Conservation (phyloP, 2,888 invertebrate genomes). For the Catocala fraxini region DNA sequence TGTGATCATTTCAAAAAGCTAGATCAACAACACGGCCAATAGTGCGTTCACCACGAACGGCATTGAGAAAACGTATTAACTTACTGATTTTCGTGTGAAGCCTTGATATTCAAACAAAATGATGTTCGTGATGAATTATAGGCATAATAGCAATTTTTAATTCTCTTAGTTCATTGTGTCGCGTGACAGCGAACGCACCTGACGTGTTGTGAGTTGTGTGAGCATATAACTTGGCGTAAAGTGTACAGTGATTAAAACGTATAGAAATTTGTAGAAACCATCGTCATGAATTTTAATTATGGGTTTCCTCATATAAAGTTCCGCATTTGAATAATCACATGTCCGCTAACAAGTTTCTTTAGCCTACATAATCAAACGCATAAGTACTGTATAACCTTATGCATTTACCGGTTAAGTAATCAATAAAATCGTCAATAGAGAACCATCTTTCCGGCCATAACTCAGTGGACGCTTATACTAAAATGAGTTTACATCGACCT, state of each 20-base stretch:
- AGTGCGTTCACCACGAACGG: background rate
- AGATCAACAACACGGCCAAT: background rate
- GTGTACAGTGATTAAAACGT: too few species aligned
- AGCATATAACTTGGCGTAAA: too few species aligned
- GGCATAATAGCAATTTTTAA: background rate
- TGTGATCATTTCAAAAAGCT: background rate
- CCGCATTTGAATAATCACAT: slow-evolving; percentile 27
- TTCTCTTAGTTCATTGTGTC: slow-evolving; percentile 1
- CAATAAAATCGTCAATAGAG: slow-evolving; percentile 22
- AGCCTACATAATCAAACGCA: slow-evolving; percentile 18
- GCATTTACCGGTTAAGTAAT: slow-evolving; percentile 29
- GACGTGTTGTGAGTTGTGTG: slow-evolving; percentile 1
- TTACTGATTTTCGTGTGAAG: background rate
- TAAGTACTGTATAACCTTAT: slow-evolving; percentile 13
- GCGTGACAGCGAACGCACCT: background rate
- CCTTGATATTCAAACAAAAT: slow-evolving; percentile 20
- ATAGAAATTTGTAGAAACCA: too few species aligned
- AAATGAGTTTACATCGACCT: slow-evolving; percentile 9
- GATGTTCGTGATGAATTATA: background rate
- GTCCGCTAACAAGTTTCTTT: slow-evolving; percentile 32
- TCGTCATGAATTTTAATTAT: slow-evolving; percentile 3
- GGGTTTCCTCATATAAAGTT: slow-evolving; percentile 18
- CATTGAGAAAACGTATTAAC: background rate
- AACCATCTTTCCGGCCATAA: slow-evolving; percentile 30
- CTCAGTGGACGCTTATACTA: slow-evolving; percentile 13